Percentiles rank a stretch among this genome's conserved stretches.
These are phyloP conservation scores for Megaptera novaeangliae DNA, from an alignment of 2,113 vertebrate genomes.

Conservation along the genomic window DNA sequence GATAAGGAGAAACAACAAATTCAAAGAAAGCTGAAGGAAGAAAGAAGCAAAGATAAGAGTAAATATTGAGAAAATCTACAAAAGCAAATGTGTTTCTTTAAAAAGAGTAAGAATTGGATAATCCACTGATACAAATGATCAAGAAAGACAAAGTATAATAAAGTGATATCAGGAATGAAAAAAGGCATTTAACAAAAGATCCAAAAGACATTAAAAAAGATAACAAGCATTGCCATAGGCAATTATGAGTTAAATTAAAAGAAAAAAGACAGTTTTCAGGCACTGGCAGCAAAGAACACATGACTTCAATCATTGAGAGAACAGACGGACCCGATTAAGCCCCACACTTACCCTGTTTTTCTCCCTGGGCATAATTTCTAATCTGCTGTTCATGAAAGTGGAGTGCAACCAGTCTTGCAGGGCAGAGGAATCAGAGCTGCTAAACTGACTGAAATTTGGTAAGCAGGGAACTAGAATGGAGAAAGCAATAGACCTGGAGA, in stretches of 20 bases:
- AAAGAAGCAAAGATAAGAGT: neutral
- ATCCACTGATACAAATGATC: neutral
- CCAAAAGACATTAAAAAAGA: neutral
- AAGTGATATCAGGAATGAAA: neutral
- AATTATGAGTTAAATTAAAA: neutral
- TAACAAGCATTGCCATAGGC: neutral
- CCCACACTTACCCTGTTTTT: neutral
- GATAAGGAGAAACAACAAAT: neutral
- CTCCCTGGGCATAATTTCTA: neutral
- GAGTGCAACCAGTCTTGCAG: neutral
- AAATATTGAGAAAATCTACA: neutral
- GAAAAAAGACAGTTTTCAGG: neutral
- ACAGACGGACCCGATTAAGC: neutral
- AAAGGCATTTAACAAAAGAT: neutral
- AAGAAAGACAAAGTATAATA: neutral
- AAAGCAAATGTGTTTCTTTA: neutral
- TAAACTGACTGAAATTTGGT: neutral
- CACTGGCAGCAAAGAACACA: neutral
- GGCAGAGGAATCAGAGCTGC: neutral
- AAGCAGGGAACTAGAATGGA: neutral
- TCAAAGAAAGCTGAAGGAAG: neutral
- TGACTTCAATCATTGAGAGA: neutral
- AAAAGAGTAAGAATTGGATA: neutral
- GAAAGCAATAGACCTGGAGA: neutral
- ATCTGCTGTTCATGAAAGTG: neutral